Evolutionary conservation across 2,797 vertebrate species (phyloP).

Genomic region (Hafferia zeledoni): DNA sequence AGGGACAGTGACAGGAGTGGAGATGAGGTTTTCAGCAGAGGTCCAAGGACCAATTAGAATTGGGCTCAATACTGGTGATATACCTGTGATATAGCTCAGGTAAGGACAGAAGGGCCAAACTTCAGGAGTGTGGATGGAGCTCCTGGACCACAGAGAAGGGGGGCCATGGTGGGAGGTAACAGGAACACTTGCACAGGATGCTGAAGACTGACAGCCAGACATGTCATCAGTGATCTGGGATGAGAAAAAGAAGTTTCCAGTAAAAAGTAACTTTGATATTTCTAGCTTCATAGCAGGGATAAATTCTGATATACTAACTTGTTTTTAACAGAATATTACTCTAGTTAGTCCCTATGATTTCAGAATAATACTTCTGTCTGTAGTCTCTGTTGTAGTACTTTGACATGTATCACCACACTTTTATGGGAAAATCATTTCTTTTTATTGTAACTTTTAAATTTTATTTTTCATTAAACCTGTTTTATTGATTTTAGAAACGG

Average conservation of each 20-base stretch:
- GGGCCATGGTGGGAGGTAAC: neutral
- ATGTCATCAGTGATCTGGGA: neutral
- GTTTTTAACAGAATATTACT: neutral
- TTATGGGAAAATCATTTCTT: conserved; percentile 37
- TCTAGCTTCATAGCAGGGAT: neutral
- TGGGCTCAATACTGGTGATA: neutral
- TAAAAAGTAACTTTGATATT: neutral
- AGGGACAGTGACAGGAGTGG: neutral
- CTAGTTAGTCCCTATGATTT: neutral
- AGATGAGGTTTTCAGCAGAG: neutral
- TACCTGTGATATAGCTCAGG: fast-evolving
- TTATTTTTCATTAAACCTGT: conserved; percentile 39
- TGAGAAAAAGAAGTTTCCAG: neutral
- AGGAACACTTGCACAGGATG: neutral
- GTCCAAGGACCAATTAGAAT: neutral
- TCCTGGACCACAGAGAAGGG: neutral
- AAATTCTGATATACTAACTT: neutral
- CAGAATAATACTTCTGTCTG: neutral
- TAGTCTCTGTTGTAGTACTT: neutral
- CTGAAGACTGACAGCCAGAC: neutral
- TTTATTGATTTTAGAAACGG: conserved; percentile 10
- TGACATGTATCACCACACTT: neutral
- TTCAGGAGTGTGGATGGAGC: neutral
- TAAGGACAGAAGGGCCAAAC: neutral
- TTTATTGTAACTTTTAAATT: conserved; percentile 48